Conservation (phyloP, 2,888 invertebrate species). For the Lottia gigantea region DNA sequence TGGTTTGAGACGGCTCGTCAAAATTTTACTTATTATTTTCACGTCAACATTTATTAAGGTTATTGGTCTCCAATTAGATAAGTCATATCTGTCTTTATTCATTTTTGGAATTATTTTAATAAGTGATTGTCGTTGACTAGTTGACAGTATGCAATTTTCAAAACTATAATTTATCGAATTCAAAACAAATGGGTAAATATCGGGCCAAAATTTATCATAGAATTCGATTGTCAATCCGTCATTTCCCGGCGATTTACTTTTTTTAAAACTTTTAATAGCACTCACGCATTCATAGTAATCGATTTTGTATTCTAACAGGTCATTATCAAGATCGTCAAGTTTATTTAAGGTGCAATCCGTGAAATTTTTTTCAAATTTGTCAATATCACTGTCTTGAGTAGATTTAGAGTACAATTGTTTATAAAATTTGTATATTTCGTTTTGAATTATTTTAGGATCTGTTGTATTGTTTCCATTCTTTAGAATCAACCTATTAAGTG, state of each 20-base stretch:
- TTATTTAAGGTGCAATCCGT: no score
- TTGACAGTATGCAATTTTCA: background rate
- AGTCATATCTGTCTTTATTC: background rate
- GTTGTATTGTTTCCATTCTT: no score
- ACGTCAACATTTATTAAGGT: slow-evolving; percentile 3
- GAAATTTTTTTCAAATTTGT: no score
- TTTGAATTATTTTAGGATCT: no score
- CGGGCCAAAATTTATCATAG: background rate
- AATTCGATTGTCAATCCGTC: background rate
- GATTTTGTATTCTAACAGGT: background rate
- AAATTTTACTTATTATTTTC: background rate
- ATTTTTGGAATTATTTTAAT: background rate
- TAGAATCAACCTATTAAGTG: no score
- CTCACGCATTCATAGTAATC: background rate
- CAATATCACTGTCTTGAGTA: no score
- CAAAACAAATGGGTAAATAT: background rate
- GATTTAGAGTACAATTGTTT: no score
- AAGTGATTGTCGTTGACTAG: background rate
- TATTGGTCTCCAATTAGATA: background rate
- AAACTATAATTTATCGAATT: background rate
- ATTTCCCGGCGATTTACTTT: background rate
- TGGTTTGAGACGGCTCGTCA: background rate
- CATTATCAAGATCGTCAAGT: no score
- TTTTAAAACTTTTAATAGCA: background rate
- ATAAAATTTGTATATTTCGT: no score